Base-by-base conservation (phyloP, 2,888 invertebrate genomes). In the Clivina fossor region DNA sequence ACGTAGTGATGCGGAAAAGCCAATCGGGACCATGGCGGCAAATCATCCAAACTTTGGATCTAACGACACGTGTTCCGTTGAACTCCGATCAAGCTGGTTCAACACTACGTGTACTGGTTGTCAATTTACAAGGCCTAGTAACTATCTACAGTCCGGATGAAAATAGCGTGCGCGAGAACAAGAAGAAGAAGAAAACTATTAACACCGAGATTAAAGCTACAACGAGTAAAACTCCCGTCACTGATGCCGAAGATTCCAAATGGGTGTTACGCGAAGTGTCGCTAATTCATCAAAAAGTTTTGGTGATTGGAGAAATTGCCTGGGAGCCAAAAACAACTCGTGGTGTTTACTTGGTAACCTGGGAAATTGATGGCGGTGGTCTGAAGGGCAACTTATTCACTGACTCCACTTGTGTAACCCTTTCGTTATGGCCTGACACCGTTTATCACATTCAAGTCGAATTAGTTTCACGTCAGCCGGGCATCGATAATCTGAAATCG, bases 361-460 rank as follows among this genome's bases (percentile, higher is more conserved):
- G 89, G 89, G 89, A 90, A 78, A 85, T 89, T 51, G 86, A 85
- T 67, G 88, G 88, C 56, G 88, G 88, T 63, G 88, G 88, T 61
- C 76, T 90, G 58, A 88, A 86, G 74, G 89, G 89, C 61, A 88
- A 89, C 74, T 78, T 89, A 61, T 86, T 88, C 73, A 90, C 89
- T 33, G 88, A 89, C 72, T 85, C 87, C 48, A 87, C 87, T 56
- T 82, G 85, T 66, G 88, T 89, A 59, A 88, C 88, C 50, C 74
- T 90, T 62, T 88, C 88, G 55, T 76, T 90, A 47, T 89, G 88
- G 88, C 88, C 88, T 43, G 87, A 88, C 71, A 88, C 88, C 37
- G 74, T 86, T 62, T 90, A 88, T 73, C 86, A 87, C 73, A 87
- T 90, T 68, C 88, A 89, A 80, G 89, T 88, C 16, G 82, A 82